Percentiles rank a stretch among this genome's conserved stretches.
Conservation (phyloP, 2,888 invertebrate species). For the Crematogaster levior region DNA sequence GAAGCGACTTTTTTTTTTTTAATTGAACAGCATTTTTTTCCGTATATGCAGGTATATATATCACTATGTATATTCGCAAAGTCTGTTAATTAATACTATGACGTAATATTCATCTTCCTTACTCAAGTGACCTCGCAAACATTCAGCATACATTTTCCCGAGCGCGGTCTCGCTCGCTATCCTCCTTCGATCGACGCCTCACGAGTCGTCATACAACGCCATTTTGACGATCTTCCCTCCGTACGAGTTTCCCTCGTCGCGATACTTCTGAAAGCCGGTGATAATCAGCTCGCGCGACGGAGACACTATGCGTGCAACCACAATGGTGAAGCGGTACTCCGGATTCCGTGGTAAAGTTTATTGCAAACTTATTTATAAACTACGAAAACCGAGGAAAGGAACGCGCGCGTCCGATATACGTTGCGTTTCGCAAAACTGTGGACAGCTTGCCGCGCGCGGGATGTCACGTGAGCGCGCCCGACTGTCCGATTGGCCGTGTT, state of each 20-base stretch:
- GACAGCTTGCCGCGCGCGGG: conserved; percentile 24
- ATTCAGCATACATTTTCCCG: neutral
- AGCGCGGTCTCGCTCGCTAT: neutral
- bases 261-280: too few relatives aligned
- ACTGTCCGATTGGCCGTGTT: conserved; percentile 62
- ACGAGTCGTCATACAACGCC: neutral
- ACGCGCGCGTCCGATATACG: conserved; percentile 50
- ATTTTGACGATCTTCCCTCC: neutral
- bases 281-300: neutral
- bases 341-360: conserved; percentile 64
- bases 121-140: neutral
- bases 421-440: conserved; percentile 66
- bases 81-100: too few relatives aligned
- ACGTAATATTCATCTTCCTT: neutral
- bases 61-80: too few relatives aligned
- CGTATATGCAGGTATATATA: too few relatives aligned
- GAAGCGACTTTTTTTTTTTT: too few relatives aligned
- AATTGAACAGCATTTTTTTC: too few relatives aligned
- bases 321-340: neutral
- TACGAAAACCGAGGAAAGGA: conserved; percentile 57
- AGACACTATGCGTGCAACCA: neutral
- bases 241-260: neutral
- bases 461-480: conserved; percentile 55
- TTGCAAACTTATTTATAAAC: conserved; percentile 71
- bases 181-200: neutral